Base-by-base conservation (phyloP, 2,797 vertebrate species). In the Gambelia wislizenii region DNA sequence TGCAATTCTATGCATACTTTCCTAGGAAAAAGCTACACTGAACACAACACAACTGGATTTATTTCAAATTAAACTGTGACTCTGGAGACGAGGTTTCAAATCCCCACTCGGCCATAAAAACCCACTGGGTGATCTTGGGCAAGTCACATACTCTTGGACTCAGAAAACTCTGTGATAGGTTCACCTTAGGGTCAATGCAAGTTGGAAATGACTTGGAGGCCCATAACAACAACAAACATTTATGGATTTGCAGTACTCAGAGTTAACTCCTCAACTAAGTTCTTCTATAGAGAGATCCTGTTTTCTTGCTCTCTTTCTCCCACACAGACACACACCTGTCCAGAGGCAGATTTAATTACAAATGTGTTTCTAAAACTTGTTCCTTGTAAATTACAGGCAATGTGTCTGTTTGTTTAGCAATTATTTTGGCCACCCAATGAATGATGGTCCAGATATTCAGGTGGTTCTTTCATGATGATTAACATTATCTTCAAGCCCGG, bases 351-450 rank as follows among this genome's bases (percentile, higher is more conserved):
- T 30, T 85, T 85, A 85, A 85, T 72, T 74, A 84, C 10, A 33
- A 47, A 42, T 42, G 18, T 75, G 36, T 86, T 86, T 54, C 12
- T 67, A 82, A 76, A 83, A 69, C n/a, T 44, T 75, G 47, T 18
- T 80, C 67, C 67, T 91, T 88, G 22, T 75, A 87, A 85, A 80
- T 88, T 81, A 84, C 44, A 14, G 18, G 44, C n/a, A 10, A 64
- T 44, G 76, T 8, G 27, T 78, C 83, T 72, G 39, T 72, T 87
- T 75, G 56, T 77, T 89, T 67, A 64, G 86, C 76, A 87, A 44
- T 85, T 39, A 47, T n/a, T 42, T 47, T 44, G 64, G 39, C 42
- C 74, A 61, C 69, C 44, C 64, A 74, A 47, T 64, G 36, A 54
- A 76, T 30, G 22, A 84, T 56, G 36, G 44, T 80, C 49, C 78